Base-by-base conservation (phyloP, 2,113 vertebrate genomes). In the Upupa epops region DNA sequence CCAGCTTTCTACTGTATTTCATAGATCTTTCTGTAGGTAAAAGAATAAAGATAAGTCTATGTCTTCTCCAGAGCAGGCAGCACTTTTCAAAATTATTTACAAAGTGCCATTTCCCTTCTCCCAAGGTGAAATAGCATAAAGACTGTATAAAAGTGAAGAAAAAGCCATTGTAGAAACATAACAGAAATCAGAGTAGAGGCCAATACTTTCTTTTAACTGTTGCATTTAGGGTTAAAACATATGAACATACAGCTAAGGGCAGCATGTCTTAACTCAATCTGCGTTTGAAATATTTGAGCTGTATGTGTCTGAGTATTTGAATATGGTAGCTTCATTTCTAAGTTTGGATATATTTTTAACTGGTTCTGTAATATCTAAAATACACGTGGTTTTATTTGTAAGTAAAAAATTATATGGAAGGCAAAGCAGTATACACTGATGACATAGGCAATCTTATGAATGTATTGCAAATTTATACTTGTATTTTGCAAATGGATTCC, bases 21-120 rank as follows among this genome's bases (percentile, higher is more conserved):
- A 90, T 90, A 94, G 85, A 86, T 80, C 79, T 95, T 94, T 87
- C 89, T 83, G 17, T 84, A 87, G 80, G 86, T 90, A 69, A 94
- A 95, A 96, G 71, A 93, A 86, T 51, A 95, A 96, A 94, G 65
- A 31, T 68, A 31, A 55, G 93, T 79, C 75, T 84, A 3, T 31
- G 40, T 74, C 74, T 90, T 88, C 76, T 83, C n/a, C 54, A 69
- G 45, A 82, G 37, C 31, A 40, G 48, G n/a, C 70, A 88, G 48
- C 48, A 36, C 71, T 90, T 90, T 59, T 63, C 25, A 21, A 89
- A 93, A 79, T 86, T 93, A 87, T 91, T 96, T 91, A 71, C 72
- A 87, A 91, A 79, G 45, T 40, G 20, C 26, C 19, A 18, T 84
- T 95, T 90, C 60, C 59, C 21, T 79, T 87, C 42, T 69, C 75